Base-by-base conservation (phyloP, 2,888 invertebrate genomes). In the Petrolisthes cinctipes region DNA sequence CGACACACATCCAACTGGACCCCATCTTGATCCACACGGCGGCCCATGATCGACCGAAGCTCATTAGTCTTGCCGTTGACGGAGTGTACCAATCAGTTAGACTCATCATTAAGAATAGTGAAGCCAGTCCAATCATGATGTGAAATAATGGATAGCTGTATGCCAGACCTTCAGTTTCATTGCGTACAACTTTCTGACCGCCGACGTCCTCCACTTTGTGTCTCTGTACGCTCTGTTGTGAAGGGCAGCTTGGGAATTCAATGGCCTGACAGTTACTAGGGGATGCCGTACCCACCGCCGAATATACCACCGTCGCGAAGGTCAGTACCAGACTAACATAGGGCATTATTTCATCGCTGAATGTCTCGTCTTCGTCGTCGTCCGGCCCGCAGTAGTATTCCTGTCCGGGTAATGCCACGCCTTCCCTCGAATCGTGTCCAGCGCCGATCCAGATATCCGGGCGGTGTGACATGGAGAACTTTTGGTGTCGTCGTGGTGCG, bases 91-190 rank as follows among this genome's bases (percentile, higher is more conserved):
- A 94, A 91, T 93, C 93, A 37, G 94, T 94, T 20, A 94, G 92
- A 91, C 93, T 93, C 93, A 93, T 93, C 93, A 93, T 93, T 89
- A 93, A 92, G 91, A 93, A 93, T 83, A 94, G 92, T 81, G 92
- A 92, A 37, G 93, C 93, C 81, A 93, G 91, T 76, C 92, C 92
- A 90, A 93, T 93, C 85, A 93, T 92, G 82, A 93, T 92, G 90
- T 94, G 94, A 91, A 93, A 93, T 91, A 93, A 93, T 20, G 93
- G 92, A 88, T 94, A 94, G 90, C 93, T 93, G 91, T 93, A 94
- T 11, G 91, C 91, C 37, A 93, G 92, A 14, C 92, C 92, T n/a
- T 92, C 92, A 9, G 91, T 91, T 89, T 94, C 93, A 91, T 93
- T 93, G 54, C 92, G 92, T 9, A 92, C 91, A 9, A 93, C 91